A percentile compares a stretch with the other conserved stretches of the same genome.
phyloP scores from a whole-genome alignment of 2,888 invertebrate genomes.

The Alcis repandata region DNA sequence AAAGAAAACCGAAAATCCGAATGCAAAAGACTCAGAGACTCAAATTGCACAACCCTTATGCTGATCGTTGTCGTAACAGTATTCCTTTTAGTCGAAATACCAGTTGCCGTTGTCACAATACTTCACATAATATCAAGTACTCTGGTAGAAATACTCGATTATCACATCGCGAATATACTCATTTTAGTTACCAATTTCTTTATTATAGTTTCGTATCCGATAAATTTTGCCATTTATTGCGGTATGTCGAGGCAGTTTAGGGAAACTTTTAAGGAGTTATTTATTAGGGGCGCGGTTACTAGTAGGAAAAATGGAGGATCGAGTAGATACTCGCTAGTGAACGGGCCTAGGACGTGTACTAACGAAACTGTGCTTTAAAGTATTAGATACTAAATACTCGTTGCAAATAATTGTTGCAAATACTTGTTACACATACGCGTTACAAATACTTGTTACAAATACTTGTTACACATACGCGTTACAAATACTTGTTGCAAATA shows the following conservation, averaged over 20 bases:
- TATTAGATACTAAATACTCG: slow-evolving; percentile 42
- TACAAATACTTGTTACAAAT: too few relatives aligned
- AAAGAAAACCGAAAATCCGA: slow-evolving; percentile 92
- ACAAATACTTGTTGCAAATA: too few relatives aligned
- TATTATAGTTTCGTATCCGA: slow-evolving; percentile 95
- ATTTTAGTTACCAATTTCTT: slow-evolving; percentile 96
- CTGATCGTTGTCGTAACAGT: slow-evolving; percentile 95
- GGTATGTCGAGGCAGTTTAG: slow-evolving; percentile 98
- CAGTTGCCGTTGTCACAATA: slow-evolving; percentile 93
- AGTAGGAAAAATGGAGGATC: slow-evolving; percentile 90
- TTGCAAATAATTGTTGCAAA: slow-evolving; percentile 38
- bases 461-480: too few relatives aligned
- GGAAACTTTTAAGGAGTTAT: slow-evolving; percentile 95
- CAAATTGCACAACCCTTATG: slow-evolving; percentile 95
- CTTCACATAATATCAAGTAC: slow-evolving; percentile 93
- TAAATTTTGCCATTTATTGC: slow-evolving; percentile 98
- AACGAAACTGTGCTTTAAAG: slow-evolving; percentile 93
- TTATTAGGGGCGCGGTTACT: slow-evolving; percentile 88
- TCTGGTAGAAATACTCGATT: slow-evolving; percentile 90
- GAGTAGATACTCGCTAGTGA: slow-evolving; percentile 92
- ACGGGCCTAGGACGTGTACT: slow-evolving; percentile 93
- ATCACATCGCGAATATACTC: slow-evolving; percentile 91
- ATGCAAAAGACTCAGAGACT: slow-evolving; percentile 92
- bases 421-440: slow-evolving; percentile 30
- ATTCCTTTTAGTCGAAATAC: slow-evolving; percentile 94